phyloP scores from a whole-genome alignment of 1,140 invertebrate species.

The Drosophila baimaii region DNA sequence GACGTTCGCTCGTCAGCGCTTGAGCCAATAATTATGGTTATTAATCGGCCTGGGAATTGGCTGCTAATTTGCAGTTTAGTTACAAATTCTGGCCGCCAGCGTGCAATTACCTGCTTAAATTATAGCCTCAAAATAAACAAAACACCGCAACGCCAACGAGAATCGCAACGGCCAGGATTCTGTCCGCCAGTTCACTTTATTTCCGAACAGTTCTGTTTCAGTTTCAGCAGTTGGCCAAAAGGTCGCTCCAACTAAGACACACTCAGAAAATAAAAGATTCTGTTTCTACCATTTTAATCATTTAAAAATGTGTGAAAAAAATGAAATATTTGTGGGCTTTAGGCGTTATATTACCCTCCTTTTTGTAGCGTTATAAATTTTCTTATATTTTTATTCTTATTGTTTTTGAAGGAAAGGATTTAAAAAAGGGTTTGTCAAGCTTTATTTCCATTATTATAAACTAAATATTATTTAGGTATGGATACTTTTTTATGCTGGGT shows the following conservation, averaged over 20 bases:
- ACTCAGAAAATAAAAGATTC: neutral
- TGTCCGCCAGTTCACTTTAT: slow-evolving; percentile 10
- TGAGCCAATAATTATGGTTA: slow-evolving; percentile 85
- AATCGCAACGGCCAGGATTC: slow-evolving; percentile 29
- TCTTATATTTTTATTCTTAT: too few relatives aligned
- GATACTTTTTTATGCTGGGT: too few relatives aligned
- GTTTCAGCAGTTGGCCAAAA: slow-evolving; percentile 7
- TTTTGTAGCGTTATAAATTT: too few relatives aligned
- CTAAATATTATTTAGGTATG: neutral
- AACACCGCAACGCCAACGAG: slow-evolving; percentile 74
- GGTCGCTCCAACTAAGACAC: slow-evolving; percentile 24
- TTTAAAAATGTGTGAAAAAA: too few relatives aligned
- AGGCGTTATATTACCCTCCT: neutral
- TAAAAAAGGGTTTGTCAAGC: too few relatives aligned
- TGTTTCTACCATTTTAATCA: too few relatives aligned
- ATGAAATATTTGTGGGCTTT: neutral
- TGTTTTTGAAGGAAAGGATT: too few relatives aligned
- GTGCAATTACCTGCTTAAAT: slow-evolving; percentile 85
- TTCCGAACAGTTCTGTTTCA: slow-evolving; percentile 11
- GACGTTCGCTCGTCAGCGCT: slow-evolving; percentile 81
- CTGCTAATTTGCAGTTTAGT: slow-evolving; percentile 86
- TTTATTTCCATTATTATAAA: neutral
- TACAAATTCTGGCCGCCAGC: slow-evolving; percentile 85
- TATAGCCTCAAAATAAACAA: slow-evolving; percentile 85
- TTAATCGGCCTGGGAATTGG: slow-evolving; percentile 85